Evolutionary conservation across 2,888 invertebrate species (phyloP), one percentile per base, ranked within the genome.

Genomic region (Micoletzkya japonica): DNA sequence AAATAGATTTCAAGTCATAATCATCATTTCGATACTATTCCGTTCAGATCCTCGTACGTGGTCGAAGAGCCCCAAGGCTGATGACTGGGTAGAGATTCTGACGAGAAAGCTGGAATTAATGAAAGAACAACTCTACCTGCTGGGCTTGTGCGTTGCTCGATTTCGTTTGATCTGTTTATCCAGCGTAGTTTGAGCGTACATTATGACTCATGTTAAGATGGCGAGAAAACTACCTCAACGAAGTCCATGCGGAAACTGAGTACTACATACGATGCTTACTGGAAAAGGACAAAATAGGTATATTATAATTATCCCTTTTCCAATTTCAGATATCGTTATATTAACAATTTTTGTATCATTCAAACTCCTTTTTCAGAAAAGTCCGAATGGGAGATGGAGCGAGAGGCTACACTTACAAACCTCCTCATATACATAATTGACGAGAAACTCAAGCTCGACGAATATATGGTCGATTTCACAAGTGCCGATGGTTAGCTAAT

Each of bases 41-140:
- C n/a, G n/a, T n/a, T n/a, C n/a, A 73, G 73, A 73, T 60, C 73
- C 73, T 17, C 57, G 61, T 4, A 70, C 70, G 44, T 73, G 73
- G 73, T 36, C 57, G 44, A 73, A 73, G 37, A 24, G 66, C 0
- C 68, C 59, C 0, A 30, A 64, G 24, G 59, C 73, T 4, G 73
- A 73, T 36, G 73, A 73, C 7, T 73, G 70, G 57, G 66, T 73
- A 24, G 26, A 60, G 1, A 57, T 69, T 37, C 58, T 69, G 30
- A 39, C 63, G 1, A 73, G 59, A 56, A 70, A 70, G 6, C 36
- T 73, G 1, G 73, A 73, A n/a, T 24, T 71, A 24, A 61, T 71
- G 49, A 36, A 63, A 49, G 67, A 73, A 20, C 73, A 73, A 50
- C 63, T 66, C 10, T 59, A 56, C 32, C 73, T 73, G 1, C 68